A percentile compares a stretch with the other conserved stretches of the same genome.
Evolutionary conservation across 2,113 vertebrate genomes (phyloP).

Genomic region (Gyps fulvus): DNA sequence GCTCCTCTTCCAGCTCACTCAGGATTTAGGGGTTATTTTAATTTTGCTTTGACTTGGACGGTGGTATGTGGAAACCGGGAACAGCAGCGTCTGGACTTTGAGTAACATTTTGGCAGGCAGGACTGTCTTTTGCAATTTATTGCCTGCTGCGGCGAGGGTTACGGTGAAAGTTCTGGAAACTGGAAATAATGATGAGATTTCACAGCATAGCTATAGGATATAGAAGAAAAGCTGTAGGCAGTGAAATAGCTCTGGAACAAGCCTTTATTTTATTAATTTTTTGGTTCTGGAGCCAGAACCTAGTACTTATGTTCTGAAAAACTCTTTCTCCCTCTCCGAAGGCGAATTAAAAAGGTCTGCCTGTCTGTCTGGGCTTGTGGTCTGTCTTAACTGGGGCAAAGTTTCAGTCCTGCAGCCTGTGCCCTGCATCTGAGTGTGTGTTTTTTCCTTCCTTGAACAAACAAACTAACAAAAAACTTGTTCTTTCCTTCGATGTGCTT

Average conservation of each 20-base stretch:
- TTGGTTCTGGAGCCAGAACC: not conserved
- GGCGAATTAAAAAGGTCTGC: not conserved
- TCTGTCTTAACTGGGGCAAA: not conserved
- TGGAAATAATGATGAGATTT: not conserved
- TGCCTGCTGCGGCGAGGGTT: not conserved
- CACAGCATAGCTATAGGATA: not conserved
- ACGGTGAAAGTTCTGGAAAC: conserved; percentile 32
- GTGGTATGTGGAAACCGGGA: not conserved
- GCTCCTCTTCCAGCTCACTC: not conserved
- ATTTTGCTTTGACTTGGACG: not conserved
- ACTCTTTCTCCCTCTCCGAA: not conserved
- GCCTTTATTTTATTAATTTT: not conserved
- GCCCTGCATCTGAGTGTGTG: not conserved
- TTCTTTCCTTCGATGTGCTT: not conserved
- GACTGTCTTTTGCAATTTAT: not conserved
- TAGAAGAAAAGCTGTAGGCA: not conserved
- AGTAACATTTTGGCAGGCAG: conserved; percentile 37
- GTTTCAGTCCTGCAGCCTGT: not conserved
- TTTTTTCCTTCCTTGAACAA: not conserved
- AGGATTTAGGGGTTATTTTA: not conserved
- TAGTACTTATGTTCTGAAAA: not conserved
- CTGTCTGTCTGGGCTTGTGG: not conserved
- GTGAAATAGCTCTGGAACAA: not conserved
- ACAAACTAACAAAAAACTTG: not conserved
- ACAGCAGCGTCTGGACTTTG: not conserved